Evolutionary conservation across 2,797 vertebrate species (phyloP), one percentile per base, ranked within the genome.

Genomic region (Stomatorhinus walkeri): DNA sequence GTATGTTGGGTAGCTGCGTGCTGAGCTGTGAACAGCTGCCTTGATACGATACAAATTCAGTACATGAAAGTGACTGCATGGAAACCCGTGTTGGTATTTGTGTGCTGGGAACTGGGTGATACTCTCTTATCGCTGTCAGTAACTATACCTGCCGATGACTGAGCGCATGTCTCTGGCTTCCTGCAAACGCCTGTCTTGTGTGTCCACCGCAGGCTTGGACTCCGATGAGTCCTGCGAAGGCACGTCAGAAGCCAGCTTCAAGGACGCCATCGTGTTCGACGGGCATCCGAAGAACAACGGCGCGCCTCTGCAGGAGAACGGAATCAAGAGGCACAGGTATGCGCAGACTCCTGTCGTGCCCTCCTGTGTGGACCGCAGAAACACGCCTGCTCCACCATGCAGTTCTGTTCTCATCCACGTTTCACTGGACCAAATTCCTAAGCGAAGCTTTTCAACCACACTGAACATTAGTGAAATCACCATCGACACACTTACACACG

Each of bases 151-250:
- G 40, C 79, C 4, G 1, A 1, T 49, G 79, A 22, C 79, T 5
- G 43, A n/a, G 79, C 9, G 14, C 43, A 49, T 83, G 79, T 9
- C 40, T 43, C 40, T 0, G 43, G n/a, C 43, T 24, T 83, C 22
- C 79, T 83, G 19, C 46, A 52, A 52, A 49, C 24, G 7, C 22
- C 36, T 22, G 19, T 64, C 3, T 46, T 22, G 0, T 79, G 40
- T 90, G 51, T 81, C 2, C 92, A n/a, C 3, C 43, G 1, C 93
- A 99, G 98, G 98, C 97, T 97, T 98, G 92, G 98, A 99, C 92
- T 98, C 98, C 0, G 98, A 98, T 68, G 97, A 97, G 94, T 99
- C 98, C n/a, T 97, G 95, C 0, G 98, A 97, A 92, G 97, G 97
- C 24, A 95, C 96, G 90, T 97, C 97, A 2, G 98, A 99, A 94